These are phyloP conservation scores for Boloria selene DNA, from an alignment of 2,888 invertebrate genomes.

Conservation along the genomic window DNA sequence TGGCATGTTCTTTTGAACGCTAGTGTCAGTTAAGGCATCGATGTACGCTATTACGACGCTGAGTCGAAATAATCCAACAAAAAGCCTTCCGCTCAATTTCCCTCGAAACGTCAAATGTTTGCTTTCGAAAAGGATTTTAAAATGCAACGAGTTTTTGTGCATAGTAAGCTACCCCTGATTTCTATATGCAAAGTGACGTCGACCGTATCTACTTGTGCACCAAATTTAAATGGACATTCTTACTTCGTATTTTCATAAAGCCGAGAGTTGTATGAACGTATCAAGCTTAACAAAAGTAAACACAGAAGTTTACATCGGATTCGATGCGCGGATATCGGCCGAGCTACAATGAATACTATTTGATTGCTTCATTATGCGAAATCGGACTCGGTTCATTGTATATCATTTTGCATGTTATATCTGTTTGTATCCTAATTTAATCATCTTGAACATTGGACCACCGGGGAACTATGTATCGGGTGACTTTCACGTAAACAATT, in stretches of 20 bases:
- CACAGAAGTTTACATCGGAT: constrained; percentile 32
- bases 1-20: constrained; percentile 22
- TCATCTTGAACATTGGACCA: constrained; percentile 81
- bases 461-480: constrained; percentile 70
- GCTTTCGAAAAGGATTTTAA: constrained; percentile 77
- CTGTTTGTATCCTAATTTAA: constrained; percentile 79
- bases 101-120: constrained; percentile 78
- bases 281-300: constrained; percentile 20
- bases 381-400: constrained; percentile 73
- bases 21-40: constrained; percentile 31
- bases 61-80: constrained; percentile 56
- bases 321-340: constrained; percentile 48
- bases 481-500: constrained; percentile 65
- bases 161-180: constrained; percentile 60
- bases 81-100: constrained; percentile 74
- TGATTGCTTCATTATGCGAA: constrained; percentile 80
- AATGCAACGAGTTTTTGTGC: constrained; percentile 78
- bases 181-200: constrained; percentile 71
- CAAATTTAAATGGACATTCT: constrained; percentile 49
- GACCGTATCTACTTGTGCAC: constrained; percentile 26
- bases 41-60: constrained; percentile 31
- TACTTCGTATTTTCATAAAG: constrained; percentile 15
- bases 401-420: constrained; percentile 80
- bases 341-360: constrained; percentile 71
- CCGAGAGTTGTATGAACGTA: constrained; percentile 19